These are phyloP conservation scores for Valencia hispanica DNA, from an alignment of 2,797 vertebrate species.

Conservation along the genomic window DNA sequence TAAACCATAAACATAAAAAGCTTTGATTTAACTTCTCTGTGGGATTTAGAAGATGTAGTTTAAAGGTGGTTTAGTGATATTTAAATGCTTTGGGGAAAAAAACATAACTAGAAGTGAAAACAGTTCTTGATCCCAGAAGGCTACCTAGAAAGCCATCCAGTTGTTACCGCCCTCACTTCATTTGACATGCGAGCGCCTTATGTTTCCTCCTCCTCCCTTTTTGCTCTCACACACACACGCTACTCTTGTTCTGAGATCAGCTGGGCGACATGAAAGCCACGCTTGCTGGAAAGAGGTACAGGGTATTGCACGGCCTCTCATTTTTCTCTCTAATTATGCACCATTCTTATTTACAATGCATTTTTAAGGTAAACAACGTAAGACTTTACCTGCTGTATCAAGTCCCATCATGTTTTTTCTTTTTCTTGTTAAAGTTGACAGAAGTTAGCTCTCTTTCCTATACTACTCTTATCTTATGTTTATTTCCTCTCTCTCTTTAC, in stretches of 20 bases:
- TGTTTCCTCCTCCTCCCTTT: conserved; percentile 25
- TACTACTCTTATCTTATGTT: background rate
- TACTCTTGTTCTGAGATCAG: conserved; percentile 63
- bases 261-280: conserved; percentile 60
- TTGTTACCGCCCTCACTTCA: conserved; percentile 55
- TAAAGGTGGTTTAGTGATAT: background rate
- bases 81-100: background rate
- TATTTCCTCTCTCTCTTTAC: background rate
- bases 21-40: background rate
- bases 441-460: conserved; percentile 1
- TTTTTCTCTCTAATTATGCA: conserved; percentile 33
- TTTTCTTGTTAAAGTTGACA: conserved; percentile 34
- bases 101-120: background rate
- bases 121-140: background rate
- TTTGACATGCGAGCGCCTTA: conserved; percentile 56
- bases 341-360: conserved; percentile 21
- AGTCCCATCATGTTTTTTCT: conserved; percentile 10
- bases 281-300: conserved; percentile 64
- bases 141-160: conserved; percentile 43
- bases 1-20: background rate
- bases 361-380: background rate
- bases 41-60: background rate
- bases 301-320: conserved; percentile 34
- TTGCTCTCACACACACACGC: conserved; percentile 43
- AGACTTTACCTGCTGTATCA: conserved; percentile 5